Evolutionary conservation across 2,888 invertebrate species (phyloP), one percentile per base, ranked within the genome.

Genomic region (Amblyteles armatorius): DNA sequence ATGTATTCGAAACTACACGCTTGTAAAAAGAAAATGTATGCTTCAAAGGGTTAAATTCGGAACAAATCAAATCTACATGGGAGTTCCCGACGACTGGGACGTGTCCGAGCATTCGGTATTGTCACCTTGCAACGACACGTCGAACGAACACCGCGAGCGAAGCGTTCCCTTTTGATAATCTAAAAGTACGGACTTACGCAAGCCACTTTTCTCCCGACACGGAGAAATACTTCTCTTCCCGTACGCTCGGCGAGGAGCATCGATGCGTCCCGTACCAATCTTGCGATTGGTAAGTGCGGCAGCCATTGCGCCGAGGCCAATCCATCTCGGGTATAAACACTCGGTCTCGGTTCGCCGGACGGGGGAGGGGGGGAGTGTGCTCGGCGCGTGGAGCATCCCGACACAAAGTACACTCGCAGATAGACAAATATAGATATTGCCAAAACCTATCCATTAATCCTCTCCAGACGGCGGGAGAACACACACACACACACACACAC

Each of bases 271-370:
- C 82, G 55, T 71, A 11, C 26, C 44, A 67, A 55, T 67, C 76
- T 77, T 67, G 29, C 83, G 71, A 84, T 80, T 80, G 80, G 80
- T 84, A 72, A 80, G 80, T 79, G 83, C 72, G 74, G 55, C 71
- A 19, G 29, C 22, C 26, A 57, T 57, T 13, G 9, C 71, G 40
- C 26, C 65, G 65, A 71, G 74, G 63, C 71, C 55, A 65, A 83
- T 79, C 44, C 72, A 72, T 79, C 80, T 67, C 57, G 48, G 50
- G 67, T 67, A 76, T 80, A 84, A 80, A 84, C 80, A 83, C 52
- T 52, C 36, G 19, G n/a, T 26, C 40, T 13, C 19, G 2, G 22
- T 11, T 57, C 57, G 22, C 22, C 26, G 13, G 9, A 9, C 11
- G 22, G 3, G 26, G 26, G 57, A 1, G 0, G 11, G 57, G 9